These are phyloP conservation scores for Netelia fuscicornis DNA, from an alignment of 2,888 invertebrate genomes.

Conservation along the genomic window DNA sequence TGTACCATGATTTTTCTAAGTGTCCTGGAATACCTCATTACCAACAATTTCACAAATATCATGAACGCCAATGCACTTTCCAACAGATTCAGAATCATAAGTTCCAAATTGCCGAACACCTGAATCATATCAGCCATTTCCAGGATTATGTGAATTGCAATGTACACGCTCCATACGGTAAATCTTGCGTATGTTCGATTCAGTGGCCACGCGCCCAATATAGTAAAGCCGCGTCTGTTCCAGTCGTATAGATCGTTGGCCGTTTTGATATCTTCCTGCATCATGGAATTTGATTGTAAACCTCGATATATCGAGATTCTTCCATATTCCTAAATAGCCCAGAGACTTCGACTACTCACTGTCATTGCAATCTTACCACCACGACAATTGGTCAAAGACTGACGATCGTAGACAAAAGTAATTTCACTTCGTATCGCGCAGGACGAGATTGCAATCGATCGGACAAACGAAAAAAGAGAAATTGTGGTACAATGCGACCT, in stretches of 20 bases:
- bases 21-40: conserved; percentile 51
- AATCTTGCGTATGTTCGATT: conserved; percentile 49
- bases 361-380: conserved; percentile 12
- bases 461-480: neutral
- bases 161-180: conserved; percentile 43
- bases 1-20: conserved; percentile 48
- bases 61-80: conserved; percentile 51
- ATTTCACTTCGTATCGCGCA: neutral
- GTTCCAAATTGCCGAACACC: conserved; percentile 57
- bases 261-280: conserved; percentile 53
- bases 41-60: conserved; percentile 54
- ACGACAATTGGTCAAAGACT: conserved; percentile 9
- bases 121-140: conserved; percentile 46
- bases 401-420: neutral
- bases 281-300: neutral
- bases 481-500: neutral
- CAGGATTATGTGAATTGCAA: conserved; percentile 44
- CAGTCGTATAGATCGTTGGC: conserved; percentile 62
- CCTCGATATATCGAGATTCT: neutral
- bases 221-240: conserved; percentile 52
- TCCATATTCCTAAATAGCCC: neutral
- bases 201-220: conserved; percentile 60
- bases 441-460: neutral
- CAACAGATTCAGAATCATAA: conserved; percentile 54
- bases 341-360: conserved; percentile 1